A percentile compares a stretch with the other conserved stretches of the same genome.
phyloP scores from a whole-genome alignment of 2,113 vertebrate species.

The Columbina picui region DNA sequence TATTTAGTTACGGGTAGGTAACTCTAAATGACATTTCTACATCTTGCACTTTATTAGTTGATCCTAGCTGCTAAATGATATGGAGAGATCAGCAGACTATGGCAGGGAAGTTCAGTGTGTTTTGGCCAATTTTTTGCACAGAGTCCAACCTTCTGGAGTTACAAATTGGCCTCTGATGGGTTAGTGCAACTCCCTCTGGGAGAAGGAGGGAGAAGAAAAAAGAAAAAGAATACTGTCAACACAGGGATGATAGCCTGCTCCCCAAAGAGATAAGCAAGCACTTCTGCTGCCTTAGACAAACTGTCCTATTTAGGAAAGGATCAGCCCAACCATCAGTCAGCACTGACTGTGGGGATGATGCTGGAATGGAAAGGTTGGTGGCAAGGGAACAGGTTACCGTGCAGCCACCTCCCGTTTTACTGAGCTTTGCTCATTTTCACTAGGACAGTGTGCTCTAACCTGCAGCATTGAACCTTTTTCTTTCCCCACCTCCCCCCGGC shows the following conservation, averaged over 20 bases:
- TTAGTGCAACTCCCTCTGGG: background rate
- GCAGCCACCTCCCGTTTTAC: background rate
- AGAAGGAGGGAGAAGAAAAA: background rate
- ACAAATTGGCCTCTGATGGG: background rate
- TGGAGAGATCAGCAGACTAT: background rate
- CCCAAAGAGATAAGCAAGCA: background rate
- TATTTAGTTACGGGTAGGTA: conserved; percentile 65
- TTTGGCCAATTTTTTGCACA: conserved; percentile 17
- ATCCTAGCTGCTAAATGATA: conserved; percentile 32
- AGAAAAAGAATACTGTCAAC: background rate
- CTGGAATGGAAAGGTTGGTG: background rate
- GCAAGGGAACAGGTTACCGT: background rate
- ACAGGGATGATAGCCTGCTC: background rate
- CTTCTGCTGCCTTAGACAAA: background rate
- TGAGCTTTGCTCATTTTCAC: background rate
- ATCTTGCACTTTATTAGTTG: conserved; percentile 49
- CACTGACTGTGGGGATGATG: background rate
- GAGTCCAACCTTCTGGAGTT: background rate
- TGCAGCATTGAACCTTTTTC: background rate
- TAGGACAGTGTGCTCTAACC: background rate
- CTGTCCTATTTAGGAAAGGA: background rate
- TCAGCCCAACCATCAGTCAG: background rate
- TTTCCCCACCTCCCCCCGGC: rapidly evolving
- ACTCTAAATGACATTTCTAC: conserved; percentile 50
- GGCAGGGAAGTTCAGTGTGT: background rate